Evolutionary conservation across 2,888 invertebrate genomes (phyloP).

Genomic region (Myopa tessellatipennis): DNA sequence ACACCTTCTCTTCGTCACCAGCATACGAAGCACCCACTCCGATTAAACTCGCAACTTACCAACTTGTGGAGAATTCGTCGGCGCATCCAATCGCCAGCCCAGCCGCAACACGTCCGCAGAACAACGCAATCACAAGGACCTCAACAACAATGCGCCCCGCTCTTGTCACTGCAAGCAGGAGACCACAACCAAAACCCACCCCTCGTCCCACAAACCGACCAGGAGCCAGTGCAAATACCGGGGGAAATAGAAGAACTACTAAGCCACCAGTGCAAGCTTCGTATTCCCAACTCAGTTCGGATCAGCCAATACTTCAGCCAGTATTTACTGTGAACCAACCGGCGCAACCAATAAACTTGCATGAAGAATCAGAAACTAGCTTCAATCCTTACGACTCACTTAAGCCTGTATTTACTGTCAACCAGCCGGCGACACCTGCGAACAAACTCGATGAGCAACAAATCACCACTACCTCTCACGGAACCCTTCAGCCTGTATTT

Average conservation of each 20-base stretch:
- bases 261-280: constrained; percentile 43
- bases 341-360: background rate
- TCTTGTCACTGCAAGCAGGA: constrained; percentile 69
- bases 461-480: background rate
- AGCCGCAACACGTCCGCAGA: constrained; percentile 49
- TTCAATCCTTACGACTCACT: too few relatives aligned
- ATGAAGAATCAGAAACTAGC: background rate
- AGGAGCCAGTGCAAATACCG: constrained; percentile 43
- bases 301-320: background rate
- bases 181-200: constrained; percentile 54
- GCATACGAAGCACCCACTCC: constrained; percentile 46
- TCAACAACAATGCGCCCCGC: constrained; percentile 58
- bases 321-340: too few relatives aligned
- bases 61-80: constrained; percentile 40
- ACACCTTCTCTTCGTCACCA: constrained; percentile 44
- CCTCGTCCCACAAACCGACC: constrained; percentile 59
- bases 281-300: background rate
- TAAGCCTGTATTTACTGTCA: too few relatives aligned
- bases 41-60: constrained; percentile 44
- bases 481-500: background rate
- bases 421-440: background rate
- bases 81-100: constrained; percentile 49
- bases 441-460: too few relatives aligned
- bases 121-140: constrained; percentile 43
- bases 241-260: constrained; percentile 36